A percentile compares a stretch with the other conserved stretches of the same genome.
Evolutionary conservation across 1,140 invertebrate genomes (phyloP).

Genomic region (Atta cephalotes): DNA sequence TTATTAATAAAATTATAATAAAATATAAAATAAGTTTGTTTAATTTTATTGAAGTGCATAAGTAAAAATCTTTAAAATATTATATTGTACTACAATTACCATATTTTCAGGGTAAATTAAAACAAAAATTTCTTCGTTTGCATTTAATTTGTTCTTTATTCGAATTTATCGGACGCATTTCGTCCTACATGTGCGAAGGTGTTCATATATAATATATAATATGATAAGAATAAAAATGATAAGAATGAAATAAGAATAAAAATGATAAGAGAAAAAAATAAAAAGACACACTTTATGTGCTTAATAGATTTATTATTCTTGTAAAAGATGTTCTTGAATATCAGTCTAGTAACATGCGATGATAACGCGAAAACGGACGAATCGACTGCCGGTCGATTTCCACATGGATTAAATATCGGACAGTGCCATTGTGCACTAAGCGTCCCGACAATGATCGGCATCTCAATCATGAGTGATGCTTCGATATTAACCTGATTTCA

Average conservation of each 20-base stretch:
- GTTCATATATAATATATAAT: not conserved
- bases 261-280: not conserved
- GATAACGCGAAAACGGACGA: not conserved
- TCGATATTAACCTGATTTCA: constrained; percentile 32
- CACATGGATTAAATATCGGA: constrained; percentile 54
- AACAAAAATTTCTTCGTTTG: not conserved
- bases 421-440: not conserved
- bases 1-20: too few relatives aligned
- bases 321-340: not conserved
- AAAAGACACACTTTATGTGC: not conserved
- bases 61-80: too few relatives aligned
- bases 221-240: not conserved
- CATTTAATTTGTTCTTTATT: not conserved
- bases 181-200: too few relatives aligned
- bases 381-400: constrained; percentile 30
- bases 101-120: too few relatives aligned
- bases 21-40: too few relatives aligned
- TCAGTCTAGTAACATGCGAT: not conserved
- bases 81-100: too few relatives aligned
- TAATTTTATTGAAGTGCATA: too few relatives aligned
- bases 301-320: not conserved
- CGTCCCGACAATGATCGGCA: not conserved
- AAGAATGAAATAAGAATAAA: not conserved
- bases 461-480: not conserved
- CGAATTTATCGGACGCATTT: constrained; percentile 10